Evolutionary conservation across 2,113 vertebrate species (phyloP).

Genomic region (Sphyrna mokarran): DNA sequence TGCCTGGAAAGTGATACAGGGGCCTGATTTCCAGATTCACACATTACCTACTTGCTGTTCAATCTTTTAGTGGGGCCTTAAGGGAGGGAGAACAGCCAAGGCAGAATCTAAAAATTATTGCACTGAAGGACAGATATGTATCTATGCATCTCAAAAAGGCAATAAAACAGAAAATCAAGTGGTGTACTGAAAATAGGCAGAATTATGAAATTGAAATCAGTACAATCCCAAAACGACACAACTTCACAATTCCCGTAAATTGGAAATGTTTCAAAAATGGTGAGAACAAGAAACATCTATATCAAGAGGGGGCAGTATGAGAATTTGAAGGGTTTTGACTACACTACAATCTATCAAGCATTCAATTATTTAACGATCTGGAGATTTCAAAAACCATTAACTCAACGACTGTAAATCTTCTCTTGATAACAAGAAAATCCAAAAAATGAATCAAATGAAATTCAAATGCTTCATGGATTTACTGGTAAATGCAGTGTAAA

Average conservation of each 20-base stretch:
- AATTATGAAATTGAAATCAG: neutral
- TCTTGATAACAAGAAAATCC: neutral
- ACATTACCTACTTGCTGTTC: neutral
- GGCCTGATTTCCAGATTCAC: neutral
- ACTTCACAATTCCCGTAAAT: neutral
- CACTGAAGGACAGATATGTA: neutral
- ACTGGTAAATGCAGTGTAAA: neutral
- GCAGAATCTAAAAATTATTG: neutral
- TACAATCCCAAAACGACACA: neutral
- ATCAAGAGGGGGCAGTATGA: neutral
- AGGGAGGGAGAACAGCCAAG: neutral
- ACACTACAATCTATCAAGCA: neutral
- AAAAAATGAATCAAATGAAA: neutral
- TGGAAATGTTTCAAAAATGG: neutral
- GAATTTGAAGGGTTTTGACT: neutral
- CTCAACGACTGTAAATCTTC: neutral
- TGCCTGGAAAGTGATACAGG: neutral
- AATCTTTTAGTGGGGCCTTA: neutral
- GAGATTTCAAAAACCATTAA: neutral
- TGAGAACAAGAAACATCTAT: neutral
- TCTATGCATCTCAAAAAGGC: neutral
- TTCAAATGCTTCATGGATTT: conserved; percentile 16
- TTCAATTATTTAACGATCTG: neutral
- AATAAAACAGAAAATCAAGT: neutral
- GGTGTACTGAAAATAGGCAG: neutral